phyloP scores from a whole-genome alignment of 2,888 invertebrate genomes.

The Hoplodrina ambigua region DNA sequence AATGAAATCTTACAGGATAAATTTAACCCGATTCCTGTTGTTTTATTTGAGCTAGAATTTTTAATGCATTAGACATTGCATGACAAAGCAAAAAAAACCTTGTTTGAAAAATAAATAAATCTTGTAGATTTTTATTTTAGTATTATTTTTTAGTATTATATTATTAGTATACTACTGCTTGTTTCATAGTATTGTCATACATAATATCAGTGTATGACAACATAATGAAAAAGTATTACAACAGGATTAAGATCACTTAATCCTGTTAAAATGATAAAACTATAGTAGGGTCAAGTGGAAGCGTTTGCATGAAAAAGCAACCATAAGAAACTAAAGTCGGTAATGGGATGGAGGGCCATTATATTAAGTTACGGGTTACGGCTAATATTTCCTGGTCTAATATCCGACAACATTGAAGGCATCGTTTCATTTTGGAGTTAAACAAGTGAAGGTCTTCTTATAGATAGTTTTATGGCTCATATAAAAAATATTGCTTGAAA shows the following conservation, averaged over 20 bases:
- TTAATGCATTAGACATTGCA: no score
- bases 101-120: no score
- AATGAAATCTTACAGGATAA: no score
- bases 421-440: constrained; percentile 48
- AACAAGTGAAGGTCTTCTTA: constrained; percentile 30
- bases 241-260: no score
- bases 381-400: constrained; percentile 43
- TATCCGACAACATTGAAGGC: constrained; percentile 42
- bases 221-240: no score
- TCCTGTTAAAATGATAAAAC: constrained; percentile 1
- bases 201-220: no score
- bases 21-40: no score
- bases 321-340: constrained; percentile 15
- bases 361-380: constrained; percentile 26
- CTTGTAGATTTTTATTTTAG: no score
- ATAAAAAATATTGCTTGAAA: constrained; percentile 35
- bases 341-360: constrained; percentile 24
- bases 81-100: no score
- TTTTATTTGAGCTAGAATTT: no score
- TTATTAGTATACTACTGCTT: no score
- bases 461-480: constrained; percentile 44
- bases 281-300: constrained; percentile 6
- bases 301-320: constrained; percentile 11
- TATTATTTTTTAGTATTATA: no score
- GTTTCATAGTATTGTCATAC: neutral